Percentiles rank a stretch among this genome's conserved stretches.
phyloP scores from a whole-genome alignment of 2,888 invertebrate genomes.

The Meiosimyza platycephala region DNA sequence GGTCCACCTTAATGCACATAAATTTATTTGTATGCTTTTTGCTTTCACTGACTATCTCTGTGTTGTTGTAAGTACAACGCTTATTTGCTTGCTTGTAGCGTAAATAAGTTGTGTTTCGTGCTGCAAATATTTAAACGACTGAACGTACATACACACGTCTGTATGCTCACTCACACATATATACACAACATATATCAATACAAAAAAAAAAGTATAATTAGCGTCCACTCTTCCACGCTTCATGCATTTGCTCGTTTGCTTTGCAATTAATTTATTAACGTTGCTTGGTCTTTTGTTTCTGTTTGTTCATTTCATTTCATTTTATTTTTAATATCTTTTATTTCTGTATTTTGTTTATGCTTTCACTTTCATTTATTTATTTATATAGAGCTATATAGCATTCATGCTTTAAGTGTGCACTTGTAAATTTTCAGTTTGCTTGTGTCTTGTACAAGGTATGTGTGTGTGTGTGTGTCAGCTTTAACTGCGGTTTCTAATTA shows the following conservation, averaged over 20 bases:
- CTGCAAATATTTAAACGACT: conserved; percentile 22
- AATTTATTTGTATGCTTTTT: too few species aligned
- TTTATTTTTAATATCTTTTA: background rate
- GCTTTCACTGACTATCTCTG: too few species aligned
- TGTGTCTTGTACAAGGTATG: background rate
- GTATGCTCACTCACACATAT: background rate
- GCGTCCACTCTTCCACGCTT: conserved; percentile 7
- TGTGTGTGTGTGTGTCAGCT: background rate
- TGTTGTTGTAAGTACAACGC: too few species aligned
- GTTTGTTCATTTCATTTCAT: background rate
- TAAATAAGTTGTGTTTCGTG: conserved; percentile 31
- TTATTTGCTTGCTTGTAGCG: conserved; percentile 26
- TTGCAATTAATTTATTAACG: conserved; percentile 33
- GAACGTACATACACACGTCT: background rate
- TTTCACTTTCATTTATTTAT: too few species aligned
- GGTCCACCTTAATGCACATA: too few species aligned
- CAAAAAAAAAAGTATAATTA: conserved; percentile 28
- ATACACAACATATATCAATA: conserved; percentile 6
- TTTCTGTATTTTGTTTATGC: background rate
- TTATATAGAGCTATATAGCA: too few species aligned
- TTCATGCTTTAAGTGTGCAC: too few species aligned
- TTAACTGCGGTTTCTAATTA: conserved; percentile 17
- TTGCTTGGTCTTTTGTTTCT: background rate
- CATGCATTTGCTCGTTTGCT: conserved; percentile 20
- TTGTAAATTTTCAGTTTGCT: too few species aligned